Evolutionary conservation across 1,140 invertebrate species (phyloP), one percentile per base, ranked within the genome.

Genomic region (Ganaspis sp.): DNA sequence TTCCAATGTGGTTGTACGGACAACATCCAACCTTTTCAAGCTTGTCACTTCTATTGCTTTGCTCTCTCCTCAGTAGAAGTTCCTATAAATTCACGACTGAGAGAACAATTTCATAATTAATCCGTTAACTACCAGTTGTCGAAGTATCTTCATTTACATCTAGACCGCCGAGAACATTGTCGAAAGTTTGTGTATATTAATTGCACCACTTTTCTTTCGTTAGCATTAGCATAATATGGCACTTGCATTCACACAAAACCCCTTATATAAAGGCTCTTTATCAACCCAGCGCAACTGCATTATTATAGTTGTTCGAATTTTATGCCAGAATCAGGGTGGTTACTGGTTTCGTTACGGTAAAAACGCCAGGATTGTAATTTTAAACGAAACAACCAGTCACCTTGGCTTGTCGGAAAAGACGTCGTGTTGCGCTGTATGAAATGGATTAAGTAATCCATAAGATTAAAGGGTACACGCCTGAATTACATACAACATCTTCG

Each of bases 171-270:
- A 80, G 72, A 38, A 80, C 80, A 83, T 77, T 81, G 75, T 78
- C 42, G 73, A 80, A 85, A 87, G 85, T 82, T 77, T 76, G 45
- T 54, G 70, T 70, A 76, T 76, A 86, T 81, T 87, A 83, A 86
- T 85, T 87, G 81, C 70, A 54, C 73, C 75, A 87, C 15, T 49
- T 17, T 87, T 85, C 76, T 75, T 75, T 53, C 71, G 54, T 75
- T 78, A 73, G 81, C 81, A 84, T 87, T 87, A 85, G 81, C 81
- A 85, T 86, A 87, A 86, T 87, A 84, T 73, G 77, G 75, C 58
- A 42, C 74, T 73, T 75, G 42, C 29, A 21, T 73, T 19, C n/a
- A 70, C 54, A 74, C 54, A 72, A 72, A 75, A 73, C 58, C 70
- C 54, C 54, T 49, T 70, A 42, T 64, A 49, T 4, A 8, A 26